Evolutionary conservation across 2,888 invertebrate species (phyloP), one percentile per base, ranked within the genome.

Genomic region (Melolontha melolontha): DNA sequence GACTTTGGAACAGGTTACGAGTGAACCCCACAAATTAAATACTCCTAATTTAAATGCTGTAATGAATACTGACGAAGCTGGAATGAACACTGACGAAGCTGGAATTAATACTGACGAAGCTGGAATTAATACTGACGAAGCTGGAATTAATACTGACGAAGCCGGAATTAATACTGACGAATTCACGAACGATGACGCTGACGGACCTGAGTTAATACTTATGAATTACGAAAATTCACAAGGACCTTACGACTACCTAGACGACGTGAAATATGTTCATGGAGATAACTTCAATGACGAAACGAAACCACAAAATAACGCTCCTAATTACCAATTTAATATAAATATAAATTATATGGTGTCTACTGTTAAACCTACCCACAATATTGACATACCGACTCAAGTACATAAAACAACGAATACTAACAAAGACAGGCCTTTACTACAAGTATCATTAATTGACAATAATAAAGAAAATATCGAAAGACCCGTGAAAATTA

Each of bases 271-370:
- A 34, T 34, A 34, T 6, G 5, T 34, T 34, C 14, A 59, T 17
- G 22, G 22, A 22, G 5, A 49, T 34, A 47, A 62, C 47, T 47
- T 34, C 2, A 14, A 16, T 47, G 44, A 47, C 16, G 29, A 34
- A n/a, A 47, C 34, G 16, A 27, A 39, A 10, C 17, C 52, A 8
- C 10, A 22, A 1, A 55, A 64, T 22, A 29, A 51, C 5, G 29
- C 39, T 0, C 54, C 69, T 22, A 70, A 75, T 17, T 75, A 73
- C 47, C 73, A 75, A 40, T 73, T 77, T 5, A 76, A 76, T 64
- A 75, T 77, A 42, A 75, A 77, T 64, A 75, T 77, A 29, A 73
- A 76, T 41, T 70, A 75, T 64, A 27, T 74, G 27, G 57, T 71
- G 51, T 34, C 66, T 6, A 67, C 57, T 57, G 52, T 22, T 14